Percentiles rank a stretch among this genome's conserved stretches.
phyloP scores from a whole-genome alignment of 2,113 vertebrate genomes.

The Tragelaphus buxtoni region DNA sequence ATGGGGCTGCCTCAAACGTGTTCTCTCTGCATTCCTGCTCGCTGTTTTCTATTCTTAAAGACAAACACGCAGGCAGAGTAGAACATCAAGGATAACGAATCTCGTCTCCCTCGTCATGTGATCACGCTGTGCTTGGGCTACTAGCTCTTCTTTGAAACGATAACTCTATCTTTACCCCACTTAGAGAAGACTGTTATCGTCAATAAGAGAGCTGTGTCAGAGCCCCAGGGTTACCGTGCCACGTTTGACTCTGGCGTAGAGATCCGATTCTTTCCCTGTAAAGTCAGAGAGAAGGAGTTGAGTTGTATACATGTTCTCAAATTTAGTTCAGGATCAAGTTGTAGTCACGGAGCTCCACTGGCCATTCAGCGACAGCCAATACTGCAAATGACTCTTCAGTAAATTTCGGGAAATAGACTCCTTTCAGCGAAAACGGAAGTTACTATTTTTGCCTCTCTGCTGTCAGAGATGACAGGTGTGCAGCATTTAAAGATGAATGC shows the following conservation, averaged over 20 bases:
- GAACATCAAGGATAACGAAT: background rate
- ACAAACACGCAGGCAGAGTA: background rate
- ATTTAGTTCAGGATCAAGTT: constrained; percentile 38
- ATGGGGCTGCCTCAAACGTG: background rate
- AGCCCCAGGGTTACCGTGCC: background rate
- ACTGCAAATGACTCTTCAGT: background rate
- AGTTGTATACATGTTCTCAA: background rate
- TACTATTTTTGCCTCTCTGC: constrained; percentile 50
- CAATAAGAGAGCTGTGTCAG: background rate
- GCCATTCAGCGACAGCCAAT: background rate
- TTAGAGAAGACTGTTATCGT: constrained; percentile 11
- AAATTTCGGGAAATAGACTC: constrained; percentile 13
- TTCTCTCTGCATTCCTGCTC: background rate
- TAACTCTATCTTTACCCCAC: background rate
- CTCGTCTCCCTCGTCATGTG: background rate
- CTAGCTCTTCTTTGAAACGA: background rate
- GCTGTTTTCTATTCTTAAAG: background rate
- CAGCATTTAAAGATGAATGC: constrained; percentile 12
- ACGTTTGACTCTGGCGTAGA: background rate
- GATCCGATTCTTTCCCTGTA: background rate
- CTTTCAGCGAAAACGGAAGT: background rate
- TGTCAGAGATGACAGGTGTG: constrained; percentile 45
- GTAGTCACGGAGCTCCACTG: constrained; percentile 9
- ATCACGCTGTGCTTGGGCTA: background rate
- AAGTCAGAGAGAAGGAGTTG: constrained; percentile 28